Evolutionary conservation across 1,140 invertebrate species (phyloP), one percentile per base, ranked within the genome.

Genomic region (Cyrtorhinus lividipennis): DNA sequence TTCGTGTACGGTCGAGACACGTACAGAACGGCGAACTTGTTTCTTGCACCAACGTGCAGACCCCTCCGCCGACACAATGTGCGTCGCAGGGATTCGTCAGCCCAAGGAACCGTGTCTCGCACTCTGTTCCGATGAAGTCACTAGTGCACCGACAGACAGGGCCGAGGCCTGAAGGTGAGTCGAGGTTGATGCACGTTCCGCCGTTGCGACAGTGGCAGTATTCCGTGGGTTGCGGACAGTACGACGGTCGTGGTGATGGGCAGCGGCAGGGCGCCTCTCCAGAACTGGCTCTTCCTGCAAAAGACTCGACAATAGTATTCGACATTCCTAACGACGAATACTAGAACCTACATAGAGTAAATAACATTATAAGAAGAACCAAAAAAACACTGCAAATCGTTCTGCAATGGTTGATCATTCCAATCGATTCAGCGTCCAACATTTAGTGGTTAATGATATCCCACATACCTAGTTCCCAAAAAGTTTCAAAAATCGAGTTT

Each of bases 91-190:
- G 48, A 20, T 53, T 53, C 8, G 20, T 5, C 48, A 53, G 18
- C 5, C 48, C 48, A 12, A 53, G 20, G 20, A 13, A 53, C 12
- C 5, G 25, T 2, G 26, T 59, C 26, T 74, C 71, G 71, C 82
- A 83, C 30, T 72, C 70, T 22, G 70, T 58, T 3, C 81, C 81
- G 59, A 75, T 76, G 74, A 76, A 83, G 13, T 72, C 71, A 60
- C 70, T 70, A 8, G 73, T 68, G 69, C 80, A 81, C 68, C 66
- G 68, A 72, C 80, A 81, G 59, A 70, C 71, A 10, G 68, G 66
- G 38, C 65, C 62, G 24, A 20, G 48, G n/a, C n/a, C n/a, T n/a
- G n/a, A n/a, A 18, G 27, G 58, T 15, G 67, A 66, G 18, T 69
- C 65, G 12, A 68, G 67, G 2, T 67, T 56, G 0, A 70, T 64